Evolutionary conservation across 2,113 vertebrate genomes (phyloP).

Genomic region (Poicephalus gulielmi): DNA sequence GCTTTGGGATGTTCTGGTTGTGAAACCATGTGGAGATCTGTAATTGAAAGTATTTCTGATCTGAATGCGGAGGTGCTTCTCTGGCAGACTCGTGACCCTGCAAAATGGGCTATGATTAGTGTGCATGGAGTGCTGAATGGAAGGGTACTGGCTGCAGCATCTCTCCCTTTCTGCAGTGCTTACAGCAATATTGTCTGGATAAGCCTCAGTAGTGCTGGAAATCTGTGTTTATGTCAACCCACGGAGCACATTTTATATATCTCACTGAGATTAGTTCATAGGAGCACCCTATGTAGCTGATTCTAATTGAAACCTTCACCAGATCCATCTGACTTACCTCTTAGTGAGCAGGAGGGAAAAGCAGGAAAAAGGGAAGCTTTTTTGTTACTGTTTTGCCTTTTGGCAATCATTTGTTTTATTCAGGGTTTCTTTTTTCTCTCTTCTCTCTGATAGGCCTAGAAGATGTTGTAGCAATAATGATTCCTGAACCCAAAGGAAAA

Average conservation of each 20-base stretch:
- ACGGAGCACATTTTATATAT: accelerated
- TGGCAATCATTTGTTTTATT: background rate
- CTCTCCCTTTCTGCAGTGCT: background rate
- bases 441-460: slow-evolving; percentile 79
- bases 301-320: background rate
- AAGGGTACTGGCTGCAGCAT: background rate
- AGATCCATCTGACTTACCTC: background rate
- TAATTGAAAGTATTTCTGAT: background rate
- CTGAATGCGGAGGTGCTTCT: background rate
- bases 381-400: background rate
- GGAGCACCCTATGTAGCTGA: background rate
- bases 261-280: background rate
- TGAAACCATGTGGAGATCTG: background rate
- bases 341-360: background rate
- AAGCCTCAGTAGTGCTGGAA: background rate
- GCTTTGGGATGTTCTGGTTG: background rate
- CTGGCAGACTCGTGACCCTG: background rate
- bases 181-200: background rate
- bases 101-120: background rate
- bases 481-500: slow-evolving; percentile 92
- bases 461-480: slow-evolving; percentile 95
- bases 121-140: background rate
- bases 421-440: background rate
- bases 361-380: background rate
- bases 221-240: background rate